Evolutionary conservation across 2,113 vertebrate genomes (phyloP).

Genomic region (Chloropsis cyanopogon): DNA sequence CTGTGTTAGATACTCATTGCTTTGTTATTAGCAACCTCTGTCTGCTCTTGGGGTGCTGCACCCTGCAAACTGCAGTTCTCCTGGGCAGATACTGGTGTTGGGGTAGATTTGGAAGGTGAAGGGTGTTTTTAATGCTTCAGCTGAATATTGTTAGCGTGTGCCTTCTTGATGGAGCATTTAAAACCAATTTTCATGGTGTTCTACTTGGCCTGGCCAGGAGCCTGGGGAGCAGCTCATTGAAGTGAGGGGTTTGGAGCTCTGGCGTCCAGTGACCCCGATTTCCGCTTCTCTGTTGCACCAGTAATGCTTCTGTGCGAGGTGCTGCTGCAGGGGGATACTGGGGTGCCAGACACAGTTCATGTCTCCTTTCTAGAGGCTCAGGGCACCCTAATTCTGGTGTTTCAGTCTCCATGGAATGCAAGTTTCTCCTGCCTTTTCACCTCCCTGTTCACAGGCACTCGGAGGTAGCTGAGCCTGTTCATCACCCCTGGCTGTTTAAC

Average conservation of each 20-base stretch:
- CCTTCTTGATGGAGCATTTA: not conserved
- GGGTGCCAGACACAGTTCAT: accelerated
- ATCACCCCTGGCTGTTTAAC: not conserved
- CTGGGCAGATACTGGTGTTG: not conserved
- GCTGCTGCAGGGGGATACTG: not conserved
- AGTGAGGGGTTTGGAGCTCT: not conserved
- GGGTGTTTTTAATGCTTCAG: not conserved
- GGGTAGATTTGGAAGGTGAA: not conserved
- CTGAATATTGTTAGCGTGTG: not conserved
- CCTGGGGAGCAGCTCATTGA: not conserved
- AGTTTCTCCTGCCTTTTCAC: not conserved
- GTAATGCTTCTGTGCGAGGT: accelerated
- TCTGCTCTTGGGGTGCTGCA: not conserved
- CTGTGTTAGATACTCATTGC: not conserved
- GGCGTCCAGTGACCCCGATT: not conserved
- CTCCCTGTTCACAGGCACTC: not conserved
- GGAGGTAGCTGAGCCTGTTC: not conserved
- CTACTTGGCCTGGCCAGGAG: not conserved
- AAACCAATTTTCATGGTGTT: not conserved
- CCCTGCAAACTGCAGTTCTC: not conserved
- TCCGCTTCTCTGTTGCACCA: not conserved
- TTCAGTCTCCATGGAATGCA: not conserved
- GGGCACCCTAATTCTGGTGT: not conserved
- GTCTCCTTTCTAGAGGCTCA: not conserved
- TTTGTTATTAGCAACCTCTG: not conserved